Base-by-base conservation (phyloP, 92 coral and sea anemone genomes). In the Epizoanthus fatuus region DNA sequence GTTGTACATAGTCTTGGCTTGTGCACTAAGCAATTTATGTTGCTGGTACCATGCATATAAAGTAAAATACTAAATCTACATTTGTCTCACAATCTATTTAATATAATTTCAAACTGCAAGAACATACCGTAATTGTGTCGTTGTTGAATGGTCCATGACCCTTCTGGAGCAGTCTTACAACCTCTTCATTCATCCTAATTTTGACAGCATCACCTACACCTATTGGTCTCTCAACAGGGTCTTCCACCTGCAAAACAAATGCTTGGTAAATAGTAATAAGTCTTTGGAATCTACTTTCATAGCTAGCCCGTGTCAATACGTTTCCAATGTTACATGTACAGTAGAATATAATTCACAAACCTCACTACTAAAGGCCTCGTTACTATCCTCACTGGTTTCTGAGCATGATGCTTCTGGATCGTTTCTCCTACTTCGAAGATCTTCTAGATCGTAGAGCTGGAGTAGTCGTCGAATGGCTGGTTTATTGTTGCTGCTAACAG, bases 81-180 rank as follows among this genome's bases (percentile, higher is more conserved):
- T 29, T 29, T 2, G 35, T 29, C 35, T 29, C 65, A 59, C 65
- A 15, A 59, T 15, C 65, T 59, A 6, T 25, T 15, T 59, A 59
- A 35, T 39, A 16, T 19, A 11, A 47, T 45, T 29, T 12, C 4
- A 4, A 25, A 6, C 25, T 22, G 3, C 3, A 49, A 14, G 20
- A 19, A 19, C 53, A 51, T 72, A 72, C 78, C 78, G 47, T 72
- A 4, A 32, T 17, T 25, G 78, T 72, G 40, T n/a, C 13, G 3
- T 72, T 11, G 56, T 72, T 72, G 40, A 72, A 72, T 0, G 78
- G 78, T 8, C 78, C 78, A 12, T 72, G 78, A 12, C 78, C 78
- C 11, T 72, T 42, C 7, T 72, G 78, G 2, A 72, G 78, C 0
- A 53, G 15, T 52, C 44, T 22, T 7, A 72, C 78, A 72, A 72